Percentiles rank a stretch among this genome's conserved stretches.
Evolutionary conservation across 2,113 vertebrate species (phyloP).

Genomic region (Perca fluviatilis): DNA sequence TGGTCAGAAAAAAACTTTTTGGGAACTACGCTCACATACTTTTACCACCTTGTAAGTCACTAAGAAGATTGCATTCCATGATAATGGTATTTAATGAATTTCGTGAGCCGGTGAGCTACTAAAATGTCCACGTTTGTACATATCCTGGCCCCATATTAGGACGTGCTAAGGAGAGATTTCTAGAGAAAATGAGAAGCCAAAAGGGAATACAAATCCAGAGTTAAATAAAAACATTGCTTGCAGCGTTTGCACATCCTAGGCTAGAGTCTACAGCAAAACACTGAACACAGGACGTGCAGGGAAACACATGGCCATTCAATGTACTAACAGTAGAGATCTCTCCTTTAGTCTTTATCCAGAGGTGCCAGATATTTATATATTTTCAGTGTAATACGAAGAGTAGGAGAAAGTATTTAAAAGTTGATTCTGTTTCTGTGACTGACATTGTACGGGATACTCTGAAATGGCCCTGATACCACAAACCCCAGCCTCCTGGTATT

Average conservation of each 20-base stretch:
- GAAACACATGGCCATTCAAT: slow-evolving; percentile 53
- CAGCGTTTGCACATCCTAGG: slow-evolving; percentile 7
- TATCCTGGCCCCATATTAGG: not conserved
- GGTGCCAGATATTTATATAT: slow-evolving; percentile 38
- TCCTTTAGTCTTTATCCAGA: slow-evolving; percentile 32
- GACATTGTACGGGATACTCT: not conserved
- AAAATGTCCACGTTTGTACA: not conserved
- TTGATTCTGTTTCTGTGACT: slow-evolving; percentile 31
- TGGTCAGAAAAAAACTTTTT: not conserved
- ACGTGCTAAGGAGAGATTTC: slow-evolving; percentile 5
- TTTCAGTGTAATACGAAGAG: slow-evolving; percentile 49
- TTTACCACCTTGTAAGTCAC: not conserved
- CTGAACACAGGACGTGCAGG: slow-evolving; percentile 24
- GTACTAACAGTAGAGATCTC: slow-evolving; percentile 27
- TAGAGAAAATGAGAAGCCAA: slow-evolving; percentile 55
- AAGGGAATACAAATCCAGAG: slow-evolving; percentile 24
- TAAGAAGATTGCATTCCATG: not conserved
- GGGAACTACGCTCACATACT: not conserved
- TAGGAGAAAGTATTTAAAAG: slow-evolving; percentile 35
- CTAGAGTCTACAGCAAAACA: slow-evolving; percentile 4
- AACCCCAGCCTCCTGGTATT: slow-evolving; percentile 15
- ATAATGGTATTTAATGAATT: not conserved
- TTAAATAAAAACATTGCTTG: not conserved
- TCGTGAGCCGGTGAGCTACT: not conserved
- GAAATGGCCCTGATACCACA: not conserved